phyloP scores from a whole-genome alignment of 2,797 vertebrate genomes.

The Pteropus rufus region DNA sequence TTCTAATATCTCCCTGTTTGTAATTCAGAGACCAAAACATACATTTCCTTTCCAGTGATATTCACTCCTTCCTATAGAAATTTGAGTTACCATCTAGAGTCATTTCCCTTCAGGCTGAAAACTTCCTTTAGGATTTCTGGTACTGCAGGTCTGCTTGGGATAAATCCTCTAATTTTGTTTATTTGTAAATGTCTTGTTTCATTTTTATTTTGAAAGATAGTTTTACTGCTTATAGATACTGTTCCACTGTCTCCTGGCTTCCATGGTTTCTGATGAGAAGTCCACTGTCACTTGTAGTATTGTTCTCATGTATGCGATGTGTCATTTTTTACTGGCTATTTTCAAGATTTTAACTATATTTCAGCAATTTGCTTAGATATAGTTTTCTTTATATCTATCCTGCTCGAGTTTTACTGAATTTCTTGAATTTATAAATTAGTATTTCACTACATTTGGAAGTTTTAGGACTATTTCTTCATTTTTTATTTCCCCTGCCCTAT shows the following conservation, averaged over 20 bases:
- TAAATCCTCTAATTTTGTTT: background rate
- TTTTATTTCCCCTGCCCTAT: background rate
- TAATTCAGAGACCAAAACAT: background rate
- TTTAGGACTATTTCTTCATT: background rate
- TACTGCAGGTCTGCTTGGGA: background rate
- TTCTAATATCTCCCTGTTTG: background rate
- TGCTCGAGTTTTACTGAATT: background rate
- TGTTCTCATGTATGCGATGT: background rate
- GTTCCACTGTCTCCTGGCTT: background rate
- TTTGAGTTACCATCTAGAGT: background rate
- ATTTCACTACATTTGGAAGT: background rate
- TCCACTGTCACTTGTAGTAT: background rate
- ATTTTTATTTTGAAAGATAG: conserved; percentile 12
- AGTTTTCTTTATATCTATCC: background rate
- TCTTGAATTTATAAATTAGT: background rate
- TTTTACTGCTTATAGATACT: background rate
- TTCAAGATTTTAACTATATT: background rate
- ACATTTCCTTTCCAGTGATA: background rate
- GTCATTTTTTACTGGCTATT: background rate
- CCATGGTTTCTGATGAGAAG: background rate
- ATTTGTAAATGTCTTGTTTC: background rate
- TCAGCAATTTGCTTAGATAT: background rate
- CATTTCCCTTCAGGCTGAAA: background rate
- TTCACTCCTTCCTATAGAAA: background rate
- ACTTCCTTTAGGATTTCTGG: background rate